A percentile compares a stretch with the other conserved stretches of the same genome.
These are phyloP conservation scores for Andrena bucephala DNA, from an alignment of 2,888 invertebrate species.

Conservation along the genomic window DNA sequence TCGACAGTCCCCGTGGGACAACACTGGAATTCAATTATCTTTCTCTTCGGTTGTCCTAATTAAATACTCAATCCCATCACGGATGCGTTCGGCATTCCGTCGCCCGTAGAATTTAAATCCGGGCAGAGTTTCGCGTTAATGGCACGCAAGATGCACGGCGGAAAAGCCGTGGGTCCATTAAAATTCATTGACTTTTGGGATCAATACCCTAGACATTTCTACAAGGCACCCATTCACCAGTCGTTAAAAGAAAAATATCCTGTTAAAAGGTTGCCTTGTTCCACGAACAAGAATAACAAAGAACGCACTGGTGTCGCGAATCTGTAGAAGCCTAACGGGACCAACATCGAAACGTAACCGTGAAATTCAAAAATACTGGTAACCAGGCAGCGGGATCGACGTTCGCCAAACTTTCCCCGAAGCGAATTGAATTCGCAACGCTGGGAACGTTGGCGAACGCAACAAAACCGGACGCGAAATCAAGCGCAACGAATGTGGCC, in stretches of 20 bases:
- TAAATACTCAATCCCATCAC: constrained; percentile 79
- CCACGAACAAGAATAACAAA: too few species aligned
- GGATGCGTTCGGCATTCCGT: constrained; percentile 58
- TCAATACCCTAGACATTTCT: background rate
- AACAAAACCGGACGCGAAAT: constrained; percentile 53
- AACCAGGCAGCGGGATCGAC: background rate
- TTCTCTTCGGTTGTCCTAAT: constrained; percentile 77
- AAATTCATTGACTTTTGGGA: constrained; percentile 31
- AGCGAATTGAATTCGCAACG: constrained; percentile 39
- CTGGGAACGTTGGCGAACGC: constrained; percentile 7
- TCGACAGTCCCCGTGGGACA: constrained; percentile 63
- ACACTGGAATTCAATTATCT: constrained; percentile 78
- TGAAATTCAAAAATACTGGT: constrained; percentile 11
- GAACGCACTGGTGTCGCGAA: too few species aligned
- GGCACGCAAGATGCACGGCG: constrained; percentile 27
- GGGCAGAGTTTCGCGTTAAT: constrained; percentile 48
- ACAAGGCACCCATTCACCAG: too few species aligned
- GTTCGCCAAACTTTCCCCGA: constrained; percentile 16
- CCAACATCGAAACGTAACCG: background rate
- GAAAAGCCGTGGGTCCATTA: background rate
- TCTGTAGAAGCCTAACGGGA: too few species aligned
- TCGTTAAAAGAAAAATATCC: too few species aligned
- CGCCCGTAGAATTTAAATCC: constrained; percentile 63
- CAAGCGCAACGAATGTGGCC: constrained; percentile 43
- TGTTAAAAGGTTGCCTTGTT: too few species aligned